A percentile compares a stretch with the other conserved stretches of the same genome.
Evolutionary conservation across 2,888 invertebrate species (phyloP).

Genomic region (Hipparchia sbordonii): DNA sequence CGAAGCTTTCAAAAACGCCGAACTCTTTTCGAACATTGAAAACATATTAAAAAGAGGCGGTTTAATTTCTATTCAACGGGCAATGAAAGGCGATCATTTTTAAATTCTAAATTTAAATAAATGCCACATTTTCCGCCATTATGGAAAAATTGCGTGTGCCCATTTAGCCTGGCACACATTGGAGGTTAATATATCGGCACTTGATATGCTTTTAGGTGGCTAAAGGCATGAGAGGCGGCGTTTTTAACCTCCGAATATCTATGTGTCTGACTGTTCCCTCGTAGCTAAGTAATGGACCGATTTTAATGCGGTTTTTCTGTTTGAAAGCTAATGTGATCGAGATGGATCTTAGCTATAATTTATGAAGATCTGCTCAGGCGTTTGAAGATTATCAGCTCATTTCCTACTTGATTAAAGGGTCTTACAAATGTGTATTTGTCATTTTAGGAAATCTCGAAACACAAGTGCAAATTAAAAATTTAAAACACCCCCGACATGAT

Average conservation of each 20-base stretch:
- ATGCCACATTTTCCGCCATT: constrained; percentile 36
- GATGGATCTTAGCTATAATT: no score
- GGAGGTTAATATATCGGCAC: constrained; percentile 56
- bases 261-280: no score
- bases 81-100: constrained; percentile 18
- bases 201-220: constrained; percentile 50
- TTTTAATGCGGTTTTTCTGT: no score
- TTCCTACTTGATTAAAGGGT: no score
- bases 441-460: no score
- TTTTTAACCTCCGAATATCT: not conserved
- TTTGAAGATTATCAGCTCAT: no score
- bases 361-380: no score
- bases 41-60: constrained; percentile 21
- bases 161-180: constrained; percentile 48
- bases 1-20: constrained; percentile 6
- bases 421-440: no score
- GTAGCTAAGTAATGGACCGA: no score
- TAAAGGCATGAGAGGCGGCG: constrained; percentile 32
- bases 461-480: no score
- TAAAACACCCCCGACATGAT: no score
- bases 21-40: constrained; percentile 15
- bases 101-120: constrained; percentile 36
- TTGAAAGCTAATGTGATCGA: no score
- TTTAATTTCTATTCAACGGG: constrained; percentile 17
- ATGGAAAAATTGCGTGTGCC: constrained; percentile 42